These are phyloP conservation scores for Phthorimaea operculella DNA, from an alignment of 1,140 invertebrate genomes.

Conservation along the genomic window DNA sequence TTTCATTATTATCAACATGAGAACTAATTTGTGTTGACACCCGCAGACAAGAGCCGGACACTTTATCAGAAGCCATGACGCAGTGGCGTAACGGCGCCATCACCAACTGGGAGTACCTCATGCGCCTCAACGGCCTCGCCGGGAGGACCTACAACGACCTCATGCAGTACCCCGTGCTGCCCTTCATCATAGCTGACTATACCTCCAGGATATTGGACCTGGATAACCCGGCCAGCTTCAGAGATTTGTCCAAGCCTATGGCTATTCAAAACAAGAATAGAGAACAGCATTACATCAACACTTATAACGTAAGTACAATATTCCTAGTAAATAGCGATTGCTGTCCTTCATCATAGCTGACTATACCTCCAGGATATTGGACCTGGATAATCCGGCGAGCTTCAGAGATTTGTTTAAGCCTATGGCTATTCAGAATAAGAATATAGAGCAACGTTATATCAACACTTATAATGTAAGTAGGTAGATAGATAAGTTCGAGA, in stretches of 20 bases:
- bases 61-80: constrained; percentile 49
- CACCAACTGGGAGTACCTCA: constrained; percentile 96
- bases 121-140: constrained; percentile 86
- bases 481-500: too few species aligned
- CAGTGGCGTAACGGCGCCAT: constrained; percentile 84
- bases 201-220: constrained; percentile 79
- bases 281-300: constrained; percentile 87
- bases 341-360: too few species aligned
- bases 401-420: too few species aligned
- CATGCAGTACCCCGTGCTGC: constrained; percentile 96
- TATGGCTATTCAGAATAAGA: constrained; percentile 90
- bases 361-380: too few species aligned
- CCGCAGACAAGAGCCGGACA: constrained; percentile 48
- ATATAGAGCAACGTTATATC: constrained; percentile 87
- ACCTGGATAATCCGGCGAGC: too few species aligned
- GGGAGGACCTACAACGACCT: constrained; percentile 95
- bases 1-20: too few species aligned
- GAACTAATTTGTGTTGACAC: neutral
- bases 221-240: constrained; percentile 74
- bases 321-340: too few species aligned
- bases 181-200: constrained; percentile 91
- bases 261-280: constrained; percentile 87
- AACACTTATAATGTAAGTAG: too few species aligned
- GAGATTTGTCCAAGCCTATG: constrained; percentile 72
- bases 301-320: constrained; percentile 82